Conservation (phyloP, 2,888 invertebrate species). For the Toxonevra muliebris region DNA sequence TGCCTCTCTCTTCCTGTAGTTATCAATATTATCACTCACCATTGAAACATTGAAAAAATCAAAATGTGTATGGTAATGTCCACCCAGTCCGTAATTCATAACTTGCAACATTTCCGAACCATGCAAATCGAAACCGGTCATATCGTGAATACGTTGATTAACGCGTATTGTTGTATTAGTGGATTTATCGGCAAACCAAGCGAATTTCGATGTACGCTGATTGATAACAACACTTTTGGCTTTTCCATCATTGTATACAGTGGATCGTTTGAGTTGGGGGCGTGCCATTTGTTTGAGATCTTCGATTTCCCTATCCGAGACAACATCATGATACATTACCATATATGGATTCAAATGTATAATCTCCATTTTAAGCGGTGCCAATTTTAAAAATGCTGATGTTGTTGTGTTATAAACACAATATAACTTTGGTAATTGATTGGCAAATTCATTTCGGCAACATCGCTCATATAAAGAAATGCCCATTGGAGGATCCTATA, state of each 20-base stretch:
- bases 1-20: not conserved
- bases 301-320: slow-evolving; percentile 50
- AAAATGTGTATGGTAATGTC: slow-evolving; percentile 56
- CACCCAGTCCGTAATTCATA: slow-evolving; percentile 61
- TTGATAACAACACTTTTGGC: slow-evolving; percentile 37
- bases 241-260: slow-evolving; percentile 43
- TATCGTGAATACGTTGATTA: slow-evolving; percentile 52
- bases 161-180: slow-evolving; percentile 43
- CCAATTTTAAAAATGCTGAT: slow-evolving; percentile 50
- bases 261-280: slow-evolving; percentile 51
- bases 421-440: slow-evolving; percentile 38
- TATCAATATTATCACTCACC: slow-evolving; percentile 41
- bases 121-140: slow-evolving; percentile 53
- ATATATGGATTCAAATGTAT: slow-evolving; percentile 54
- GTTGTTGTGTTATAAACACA: slow-evolving; percentile 57
- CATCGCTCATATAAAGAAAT: slow-evolving; percentile 44
- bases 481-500: slow-evolving; percentile 14
- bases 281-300: slow-evolving; percentile 47
- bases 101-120: slow-evolving; percentile 57
- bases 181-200: slow-evolving; percentile 51
- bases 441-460: slow-evolving; percentile 51
- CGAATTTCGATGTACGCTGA: slow-evolving; percentile 55
- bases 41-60: slow-evolving; percentile 53
- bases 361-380: slow-evolving; percentile 58
- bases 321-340: slow-evolving; percentile 55